Percentiles rank a stretch among this genome's conserved stretches.
Conservation (phyloP, 2,888 invertebrate species). For the Entomobrya multifasciata region DNA sequence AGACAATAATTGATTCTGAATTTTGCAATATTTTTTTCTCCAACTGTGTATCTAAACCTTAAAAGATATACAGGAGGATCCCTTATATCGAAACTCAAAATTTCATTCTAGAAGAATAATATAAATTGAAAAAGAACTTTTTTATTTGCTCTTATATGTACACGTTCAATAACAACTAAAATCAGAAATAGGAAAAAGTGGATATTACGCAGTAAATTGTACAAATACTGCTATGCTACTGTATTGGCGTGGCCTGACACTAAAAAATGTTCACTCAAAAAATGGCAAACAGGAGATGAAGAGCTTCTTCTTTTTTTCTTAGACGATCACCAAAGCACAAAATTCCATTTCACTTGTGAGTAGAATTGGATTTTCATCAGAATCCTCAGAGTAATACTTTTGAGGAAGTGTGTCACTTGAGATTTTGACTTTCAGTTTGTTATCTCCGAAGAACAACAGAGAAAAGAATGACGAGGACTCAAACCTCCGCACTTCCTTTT, state of each 20-base stretch:
- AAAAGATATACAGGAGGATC: neutral
- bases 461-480: slow-evolving; percentile 46
- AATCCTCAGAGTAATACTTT: slow-evolving; percentile 77
- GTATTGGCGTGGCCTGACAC: no score
- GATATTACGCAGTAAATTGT: neutral
- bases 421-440: slow-evolving; percentile 76
- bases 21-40: slow-evolving; percentile 1
- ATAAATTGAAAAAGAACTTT: neutral
- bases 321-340: slow-evolving; percentile 19
- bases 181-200: neutral
- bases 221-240: neutral
- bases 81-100: neutral
- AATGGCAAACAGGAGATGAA: no score
- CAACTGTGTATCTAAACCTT: no score
- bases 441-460: slow-evolving; percentile 68
- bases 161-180: no score
- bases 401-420: slow-evolving; percentile 78
- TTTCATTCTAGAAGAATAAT: neutral
- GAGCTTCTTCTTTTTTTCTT: no score
- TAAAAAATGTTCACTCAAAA: slow-evolving; percentile 14
- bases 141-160: neutral
- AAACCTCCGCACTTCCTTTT: slow-evolving; percentile 28
- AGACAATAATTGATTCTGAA: slow-evolving; percentile 38
- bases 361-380: slow-evolving; percentile 78
- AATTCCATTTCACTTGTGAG: slow-evolving; percentile 70